Evolutionary conservation across 2,113 vertebrate genomes (phyloP), one percentile per base, ranked within the genome.

Genomic region (Ciconia stormi): DNA sequence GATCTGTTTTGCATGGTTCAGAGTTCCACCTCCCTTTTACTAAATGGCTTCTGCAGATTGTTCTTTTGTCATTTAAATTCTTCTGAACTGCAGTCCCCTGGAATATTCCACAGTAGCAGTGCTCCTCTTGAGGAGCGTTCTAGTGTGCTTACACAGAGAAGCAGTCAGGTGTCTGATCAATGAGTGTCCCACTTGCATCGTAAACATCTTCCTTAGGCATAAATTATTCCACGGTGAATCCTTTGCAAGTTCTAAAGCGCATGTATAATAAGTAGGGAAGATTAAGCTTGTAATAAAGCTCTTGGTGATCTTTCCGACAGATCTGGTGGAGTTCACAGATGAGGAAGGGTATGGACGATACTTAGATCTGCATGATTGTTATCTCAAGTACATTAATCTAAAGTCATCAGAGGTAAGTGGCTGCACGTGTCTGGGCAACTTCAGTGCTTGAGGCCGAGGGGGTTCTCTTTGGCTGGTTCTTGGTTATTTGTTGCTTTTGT

Each of bases 271-370:
- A 34, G 9, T 5, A 53, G 80, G 53, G 61, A 47, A 61, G 47
- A 16, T 44, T 6, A 29, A 85, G 29, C 11, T 52, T 10, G 3
- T 59, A 25, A 15, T 69, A 49, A 84, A 89, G 44, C 8, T 66
- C 29, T 78, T 82, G 3, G 0, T 47, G 21, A 20, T 86, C 52
- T 80, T 36, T 25, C 42, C 59, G 44, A 3, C 96, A 99, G 99
- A 99, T 91, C 94, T 99, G 78, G 99, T 99, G 90, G 99, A 99
- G 95, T 99, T 99, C 97, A 99, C 99, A 2, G 99, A 99, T 85
- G 99, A 99, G 97, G 99, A 99, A 90, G 99, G 99, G 4, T 99
- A 99, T 1, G 99, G 99, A 3, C 98, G 99, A 25, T 99, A 99
- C 97, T 97, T 99, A 2, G 99, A 99, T 89, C 99, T 99, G 40